Conservation (phyloP, 2,113 vertebrate species). For the Heterochromis multidens region DNA sequence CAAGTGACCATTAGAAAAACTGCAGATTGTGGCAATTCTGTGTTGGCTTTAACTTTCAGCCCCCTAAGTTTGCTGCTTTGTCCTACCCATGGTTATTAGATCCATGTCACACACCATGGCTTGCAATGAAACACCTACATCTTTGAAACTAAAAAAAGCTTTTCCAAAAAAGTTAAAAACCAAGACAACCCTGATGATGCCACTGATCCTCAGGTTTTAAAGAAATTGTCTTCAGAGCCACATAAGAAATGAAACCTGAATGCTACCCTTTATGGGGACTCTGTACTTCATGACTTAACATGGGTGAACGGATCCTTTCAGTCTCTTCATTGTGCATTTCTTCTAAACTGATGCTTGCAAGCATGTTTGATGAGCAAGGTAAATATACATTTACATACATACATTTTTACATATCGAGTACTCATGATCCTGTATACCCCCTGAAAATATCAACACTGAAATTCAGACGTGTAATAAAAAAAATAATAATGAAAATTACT, state of each 20-base stretch:
- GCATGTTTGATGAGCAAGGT: not conserved
- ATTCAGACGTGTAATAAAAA: not conserved
- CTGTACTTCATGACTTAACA: not conserved
- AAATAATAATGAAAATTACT: not conserved
- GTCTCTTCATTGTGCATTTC: not conserved
- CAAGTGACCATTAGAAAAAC: too few relatives aligned
- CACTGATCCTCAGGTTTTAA: not conserved
- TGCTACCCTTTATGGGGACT: not conserved
- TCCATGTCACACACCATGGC: too few relatives aligned
- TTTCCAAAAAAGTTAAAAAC: too few relatives aligned
- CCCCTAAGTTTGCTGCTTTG: too few relatives aligned
- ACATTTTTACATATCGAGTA: not conserved
- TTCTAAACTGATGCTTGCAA: accelerated
- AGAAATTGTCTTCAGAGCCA: not conserved
- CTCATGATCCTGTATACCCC: not conserved
- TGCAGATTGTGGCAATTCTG: too few relatives aligned
- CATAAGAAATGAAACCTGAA: not conserved
- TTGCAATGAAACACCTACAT: too few relatives aligned
- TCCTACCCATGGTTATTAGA: too few relatives aligned
- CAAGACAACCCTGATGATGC: too few relatives aligned
- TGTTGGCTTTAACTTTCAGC: too few relatives aligned
- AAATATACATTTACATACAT: not conserved
- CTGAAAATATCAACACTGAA: not conserved
- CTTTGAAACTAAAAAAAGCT: too few relatives aligned
- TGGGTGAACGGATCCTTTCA: not conserved